These are phyloP conservation scores for Antheraea assamensis DNA, from an alignment of 2,888 invertebrate genomes.

Conservation along the genomic window DNA sequence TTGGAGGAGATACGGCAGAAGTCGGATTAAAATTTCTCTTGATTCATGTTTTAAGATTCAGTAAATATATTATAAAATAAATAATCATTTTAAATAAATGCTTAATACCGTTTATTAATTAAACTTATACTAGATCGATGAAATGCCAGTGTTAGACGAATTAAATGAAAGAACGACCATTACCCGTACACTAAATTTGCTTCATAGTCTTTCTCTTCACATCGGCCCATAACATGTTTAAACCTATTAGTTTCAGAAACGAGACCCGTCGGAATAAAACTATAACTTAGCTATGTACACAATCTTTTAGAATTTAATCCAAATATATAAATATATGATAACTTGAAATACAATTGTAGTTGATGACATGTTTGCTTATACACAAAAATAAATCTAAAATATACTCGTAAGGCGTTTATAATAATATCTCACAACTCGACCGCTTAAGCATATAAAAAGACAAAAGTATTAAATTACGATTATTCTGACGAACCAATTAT, in stretches of 20 bases:
- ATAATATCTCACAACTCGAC: neutral
- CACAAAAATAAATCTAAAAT: too few species aligned
- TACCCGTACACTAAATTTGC: neutral
- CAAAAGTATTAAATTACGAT: neutral
- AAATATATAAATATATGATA: too few species aligned
- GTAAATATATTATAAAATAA: slow-evolving; percentile 18
- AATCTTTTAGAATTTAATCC: neutral
- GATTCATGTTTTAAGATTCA: slow-evolving; percentile 41
- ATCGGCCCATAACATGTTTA: neutral
- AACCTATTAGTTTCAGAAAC: neutral
- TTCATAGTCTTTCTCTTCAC: neutral
- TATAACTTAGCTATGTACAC: neutral
- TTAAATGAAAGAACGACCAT: neutral
- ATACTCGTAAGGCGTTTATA: neutral
- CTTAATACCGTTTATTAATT: too few species aligned
- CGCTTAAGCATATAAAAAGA: neutral
- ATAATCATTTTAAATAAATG: neutral
- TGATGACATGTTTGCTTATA: too few species aligned
- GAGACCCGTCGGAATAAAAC: neutral
- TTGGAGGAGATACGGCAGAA: slow-evolving; percentile 39
- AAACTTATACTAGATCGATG: neutral
- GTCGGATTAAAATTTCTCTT: slow-evolving; percentile 40
- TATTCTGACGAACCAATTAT: neutral
- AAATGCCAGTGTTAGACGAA: too few species aligned
- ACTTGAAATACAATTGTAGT: too few species aligned